phyloP scores from a whole-genome alignment of 2,797 vertebrate genomes.

The Triplophysa yarkandensis region DNA sequence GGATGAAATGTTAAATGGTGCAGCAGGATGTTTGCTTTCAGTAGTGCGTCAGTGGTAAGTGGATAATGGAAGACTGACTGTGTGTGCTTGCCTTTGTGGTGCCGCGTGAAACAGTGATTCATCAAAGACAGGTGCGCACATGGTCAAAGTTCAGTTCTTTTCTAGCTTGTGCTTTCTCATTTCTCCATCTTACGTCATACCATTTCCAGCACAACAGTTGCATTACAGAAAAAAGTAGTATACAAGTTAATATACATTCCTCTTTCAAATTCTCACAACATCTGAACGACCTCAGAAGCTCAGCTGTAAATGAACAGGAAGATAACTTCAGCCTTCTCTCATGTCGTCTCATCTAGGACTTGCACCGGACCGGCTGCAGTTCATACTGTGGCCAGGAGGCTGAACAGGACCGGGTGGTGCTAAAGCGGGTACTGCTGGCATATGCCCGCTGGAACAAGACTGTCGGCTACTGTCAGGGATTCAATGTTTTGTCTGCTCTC shows the following conservation, averaged over 20 bases:
- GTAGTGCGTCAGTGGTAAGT: constrained; percentile 51
- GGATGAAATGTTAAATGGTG: constrained; percentile 27
- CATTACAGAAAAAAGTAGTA: neutral
- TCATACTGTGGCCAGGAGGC: constrained; percentile 97
- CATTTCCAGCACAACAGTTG: neutral
- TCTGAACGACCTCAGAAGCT: no score
- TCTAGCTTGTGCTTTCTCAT: neutral
- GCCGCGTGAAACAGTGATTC: constrained; percentile 53
- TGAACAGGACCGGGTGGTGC: constrained; percentile 93
- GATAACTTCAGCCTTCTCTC: neutral
- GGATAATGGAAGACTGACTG: constrained; percentile 61
- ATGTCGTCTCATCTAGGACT: constrained; percentile 77
- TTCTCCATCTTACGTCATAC: neutral
- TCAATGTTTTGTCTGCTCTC: constrained; percentile 95
- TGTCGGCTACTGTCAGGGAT: constrained; percentile 97
- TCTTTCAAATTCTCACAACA: no score
- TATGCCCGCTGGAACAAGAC: constrained; percentile 97
- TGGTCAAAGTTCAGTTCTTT: constrained; percentile 51
- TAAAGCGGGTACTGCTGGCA: constrained; percentile 92
- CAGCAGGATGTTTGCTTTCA: constrained; percentile 64
- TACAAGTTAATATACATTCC: no score
- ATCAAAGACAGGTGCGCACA: constrained; percentile 33
- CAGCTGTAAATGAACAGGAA: no score
- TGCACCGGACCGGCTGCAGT: constrained; percentile 96
- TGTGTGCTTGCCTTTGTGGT: constrained; percentile 31